A percentile compares a stretch with the other conserved stretches of the same genome.
phyloP scores from a whole-genome alignment of 2,113 vertebrate species.

The Myocastor coypus region DNA sequence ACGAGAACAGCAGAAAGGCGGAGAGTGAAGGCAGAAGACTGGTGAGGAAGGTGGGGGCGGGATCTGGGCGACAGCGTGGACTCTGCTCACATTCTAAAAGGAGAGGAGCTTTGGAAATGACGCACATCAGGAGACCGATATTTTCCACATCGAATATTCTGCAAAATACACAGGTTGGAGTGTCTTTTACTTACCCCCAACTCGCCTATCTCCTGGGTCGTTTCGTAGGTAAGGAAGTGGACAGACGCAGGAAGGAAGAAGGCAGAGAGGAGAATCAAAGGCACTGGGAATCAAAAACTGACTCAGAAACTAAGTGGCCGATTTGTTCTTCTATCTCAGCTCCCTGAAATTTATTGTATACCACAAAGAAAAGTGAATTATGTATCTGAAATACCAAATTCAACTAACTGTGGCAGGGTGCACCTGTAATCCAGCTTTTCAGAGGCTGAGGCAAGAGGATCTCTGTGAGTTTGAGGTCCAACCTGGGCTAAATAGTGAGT shows the following conservation, averaged over 20 bases:
- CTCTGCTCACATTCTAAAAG: not conserved
- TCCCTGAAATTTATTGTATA: not conserved
- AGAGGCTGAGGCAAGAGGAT: not conserved
- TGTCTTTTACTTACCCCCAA: not conserved
- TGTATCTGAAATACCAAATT: slow-evolving; percentile 1
- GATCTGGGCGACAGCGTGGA: not conserved
- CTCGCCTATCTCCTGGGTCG: not conserved
- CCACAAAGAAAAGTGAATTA: not conserved
- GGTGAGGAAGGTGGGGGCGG: not conserved
- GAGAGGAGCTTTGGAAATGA: not conserved
- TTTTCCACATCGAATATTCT: not conserved
- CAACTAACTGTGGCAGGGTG: not conserved
- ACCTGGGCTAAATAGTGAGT: not conserved
- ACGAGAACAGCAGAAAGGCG: not conserved
- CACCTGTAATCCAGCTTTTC: not conserved
- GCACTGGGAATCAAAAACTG: slow-evolving; percentile 1
- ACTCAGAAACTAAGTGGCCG: not conserved
- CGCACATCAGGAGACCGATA: not conserved
- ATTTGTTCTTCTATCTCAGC: not conserved
- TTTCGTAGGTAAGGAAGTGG: slow-evolving; percentile 28
- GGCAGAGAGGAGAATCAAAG: not conserved
- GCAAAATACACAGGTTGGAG: not conserved
- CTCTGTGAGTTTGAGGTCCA: not conserved
- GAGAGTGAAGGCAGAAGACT: not conserved
- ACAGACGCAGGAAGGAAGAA: slow-evolving; percentile 22